Evolutionary conservation across 2,113 vertebrate genomes (phyloP).

Genomic region (Hyla sarda): DNA sequence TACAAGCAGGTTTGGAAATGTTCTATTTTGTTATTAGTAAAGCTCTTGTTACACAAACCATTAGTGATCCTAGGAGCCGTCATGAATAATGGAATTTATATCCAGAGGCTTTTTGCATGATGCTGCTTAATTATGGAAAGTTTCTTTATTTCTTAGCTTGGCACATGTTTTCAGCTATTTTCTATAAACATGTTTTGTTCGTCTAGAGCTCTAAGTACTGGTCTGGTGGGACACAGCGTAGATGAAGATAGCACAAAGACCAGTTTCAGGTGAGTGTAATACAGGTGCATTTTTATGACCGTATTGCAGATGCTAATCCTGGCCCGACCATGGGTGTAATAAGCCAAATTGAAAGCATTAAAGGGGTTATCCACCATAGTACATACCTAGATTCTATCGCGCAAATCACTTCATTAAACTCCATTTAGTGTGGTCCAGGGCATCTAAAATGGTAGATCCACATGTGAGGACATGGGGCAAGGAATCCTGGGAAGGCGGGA

Average conservation of each 20-base stretch:
- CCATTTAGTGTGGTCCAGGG: no score
- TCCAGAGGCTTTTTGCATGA: slow-evolving; percentile 25
- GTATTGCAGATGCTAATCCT: no score
- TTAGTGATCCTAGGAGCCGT: slow-evolving; percentile 39
- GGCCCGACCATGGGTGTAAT: no score
- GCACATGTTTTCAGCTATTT: neutral
- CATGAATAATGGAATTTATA: slow-evolving; percentile 49
- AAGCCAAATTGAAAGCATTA: no score
- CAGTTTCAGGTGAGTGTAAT: no score
- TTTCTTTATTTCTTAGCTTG: slow-evolving; percentile 13
- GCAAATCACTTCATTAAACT: no score
- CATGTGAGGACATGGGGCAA: no score
- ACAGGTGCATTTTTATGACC: no score
- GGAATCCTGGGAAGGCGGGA: no score
- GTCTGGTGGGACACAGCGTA: neutral
- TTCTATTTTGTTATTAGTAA: slow-evolving; percentile 44
- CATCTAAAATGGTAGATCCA: no score
- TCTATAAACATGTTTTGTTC: neutral
- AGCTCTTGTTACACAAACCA: slow-evolving; percentile 45
- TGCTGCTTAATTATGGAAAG: slow-evolving; percentile 26
- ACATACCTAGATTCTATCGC: no score
- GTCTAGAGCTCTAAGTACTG: neutral
- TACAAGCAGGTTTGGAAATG: slow-evolving; percentile 25
- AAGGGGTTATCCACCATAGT: no score
- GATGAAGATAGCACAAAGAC: neutral